Base-by-base conservation (phyloP, 2,888 invertebrate species). In the Mimachlamys varia region DNA sequence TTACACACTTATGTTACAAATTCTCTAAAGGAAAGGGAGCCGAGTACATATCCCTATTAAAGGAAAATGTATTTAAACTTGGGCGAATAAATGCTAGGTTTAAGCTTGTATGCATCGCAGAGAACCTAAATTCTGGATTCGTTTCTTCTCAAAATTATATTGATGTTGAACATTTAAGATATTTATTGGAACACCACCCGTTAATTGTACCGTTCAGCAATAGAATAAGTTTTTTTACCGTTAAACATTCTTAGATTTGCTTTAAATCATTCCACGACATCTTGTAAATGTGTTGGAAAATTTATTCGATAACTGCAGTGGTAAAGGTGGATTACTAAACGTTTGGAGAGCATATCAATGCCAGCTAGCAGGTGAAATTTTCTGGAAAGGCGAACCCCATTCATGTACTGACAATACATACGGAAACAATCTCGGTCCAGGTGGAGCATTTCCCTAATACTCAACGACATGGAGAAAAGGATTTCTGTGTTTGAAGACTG, bases 361-460 rank as follows among this genome's bases (percentile, higher is more conserved):
- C 17, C 44, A 88, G 88, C 38, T 88, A 2, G 88, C 88, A 33
- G n/a, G 22, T 38, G 88, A 88, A 88, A 88, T 88, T 38, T 88
- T 88, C 13, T 88, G 38, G 37, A 88, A 88, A 88, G 88, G 88
- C 19, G 19, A 37, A 88, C 88, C 88, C n/a, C 38, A 88, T 49
- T 22, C 44, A n/a, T 38, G 19, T 13, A 49, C n/a, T 19, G 88
- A 88, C 49, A 88, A 88, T 38, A 38, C 10, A 37, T 88, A 44
- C 38, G 38, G 88, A 88, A 88, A 44, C 38, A 88, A 88, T 17
- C 38, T 88, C n/a, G 88, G 88, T 13, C 88, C 88, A 19, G 88
- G 44, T 37, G 88, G 88, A 17, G n/a, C n/a, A 49, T 38, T 88
- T 88, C 88, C 88, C 13, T n/a, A 50, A n/a, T 49, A 49, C 15